Base-by-base conservation (phyloP, 2,113 vertebrate genomes). In the Holacanthus passer region DNA sequence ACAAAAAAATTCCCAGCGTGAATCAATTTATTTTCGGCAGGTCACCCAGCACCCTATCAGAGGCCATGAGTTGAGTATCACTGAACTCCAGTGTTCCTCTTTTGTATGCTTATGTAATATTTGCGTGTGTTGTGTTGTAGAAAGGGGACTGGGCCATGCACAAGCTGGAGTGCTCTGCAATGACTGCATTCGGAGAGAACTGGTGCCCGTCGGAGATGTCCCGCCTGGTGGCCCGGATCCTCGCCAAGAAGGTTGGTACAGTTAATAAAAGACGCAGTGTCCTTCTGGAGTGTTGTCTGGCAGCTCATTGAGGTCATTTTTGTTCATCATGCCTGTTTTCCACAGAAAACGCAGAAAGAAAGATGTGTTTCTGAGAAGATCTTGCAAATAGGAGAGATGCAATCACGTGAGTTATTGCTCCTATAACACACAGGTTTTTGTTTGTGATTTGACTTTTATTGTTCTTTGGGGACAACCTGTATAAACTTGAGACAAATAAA, bases 71-170 rank as follows among this genome's bases (percentile, higher is more conserved):
- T n/a, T n/a, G n/a, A n/a, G n/a, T n/a, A n/a, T n/a, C n/a, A n/a
- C n/a, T n/a, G n/a, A n/a, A n/a, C 43, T 63, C 29, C 50, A 52
- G 14, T 19, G 31, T 22, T 37, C 5, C 11, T 64, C 14, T 55
- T 35, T 66, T 56, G 6, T 0, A 14, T 71, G 35, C 7, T 11
- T 2, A 73, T 59, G 39, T 45, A 16, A 56, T 19, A 62, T 67
- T 17, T 60, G 24, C 27, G n/a, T 53, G 4, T 81, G n/a, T 13
- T 79, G 17, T 65, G 31, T 77, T 43, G 13, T 24, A 99, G 98
- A 99, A 94, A 93, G 95, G 90, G 81, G 97, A 99, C 87, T 99
- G 98, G 98, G 93, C 96, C 22, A 96, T 98, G 96, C 98, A 99
- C 95, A 99, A 97, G 93, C 92, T 99, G 67, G 98, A 99, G 78